Evolutionary conservation across 2,888 invertebrate genomes (phyloP).

Genomic region (Hemistola chrysoprasaria): DNA sequence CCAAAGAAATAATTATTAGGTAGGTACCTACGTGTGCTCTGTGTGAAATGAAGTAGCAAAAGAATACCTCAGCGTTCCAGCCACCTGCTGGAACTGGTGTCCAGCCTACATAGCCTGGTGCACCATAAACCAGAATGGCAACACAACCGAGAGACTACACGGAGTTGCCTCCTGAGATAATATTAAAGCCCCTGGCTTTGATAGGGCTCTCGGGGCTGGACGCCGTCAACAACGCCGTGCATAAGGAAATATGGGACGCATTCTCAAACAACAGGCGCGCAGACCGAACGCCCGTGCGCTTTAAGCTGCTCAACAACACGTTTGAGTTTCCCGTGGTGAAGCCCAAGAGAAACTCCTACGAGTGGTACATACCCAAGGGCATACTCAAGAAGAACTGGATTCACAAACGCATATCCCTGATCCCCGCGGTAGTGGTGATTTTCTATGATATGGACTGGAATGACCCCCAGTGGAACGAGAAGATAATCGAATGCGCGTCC

Average conservation of each 20-base stretch:
- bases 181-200: conserved; percentile 91
- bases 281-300: conserved; percentile 92
- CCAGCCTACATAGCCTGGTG: too few relatives aligned
- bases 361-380: conserved; percentile 97
- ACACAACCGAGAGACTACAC: conserved; percentile 80
- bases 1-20: background rate
- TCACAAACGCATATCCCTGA: conserved; percentile 92
- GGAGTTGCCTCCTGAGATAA: conserved; percentile 92
- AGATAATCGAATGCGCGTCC: conserved; percentile 95
- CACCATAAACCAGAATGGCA: conserved; percentile 70
- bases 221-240: conserved; percentile 90
- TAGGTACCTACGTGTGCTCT: background rate
- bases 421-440: conserved; percentile 96
- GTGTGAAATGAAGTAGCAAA: conserved; percentile 40
- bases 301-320: conserved; percentile 90
- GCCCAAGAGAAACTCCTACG: conserved; percentile 94
- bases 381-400: conserved; percentile 98
- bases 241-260: conserved; percentile 96
- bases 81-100: conserved; percentile 3
- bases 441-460: conserved; percentile 99
- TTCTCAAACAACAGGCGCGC: conserved; percentile 91
- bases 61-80: conserved; percentile 4
- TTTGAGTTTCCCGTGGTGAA: conserved; percentile 94
- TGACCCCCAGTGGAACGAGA: conserved; percentile 96
- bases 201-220: conserved; percentile 95